Conservation (phyloP, 2,797 vertebrate genomes). For the Bovichtus diacanthus region DNA sequence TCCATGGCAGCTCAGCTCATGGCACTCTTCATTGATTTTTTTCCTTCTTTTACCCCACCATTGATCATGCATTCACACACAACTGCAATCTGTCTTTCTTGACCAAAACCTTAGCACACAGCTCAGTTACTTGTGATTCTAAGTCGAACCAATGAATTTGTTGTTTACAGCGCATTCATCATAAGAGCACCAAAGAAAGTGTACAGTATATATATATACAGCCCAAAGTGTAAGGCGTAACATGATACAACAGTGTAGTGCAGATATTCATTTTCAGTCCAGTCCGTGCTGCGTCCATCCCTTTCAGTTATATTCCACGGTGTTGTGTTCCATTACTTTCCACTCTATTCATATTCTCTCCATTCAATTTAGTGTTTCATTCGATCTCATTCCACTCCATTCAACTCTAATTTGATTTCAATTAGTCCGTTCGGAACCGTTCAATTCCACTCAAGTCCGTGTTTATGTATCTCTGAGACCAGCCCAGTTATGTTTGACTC, state of each 20-base stretch:
- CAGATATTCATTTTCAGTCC: conserved; percentile 65
- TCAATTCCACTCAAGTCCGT: conserved; percentile 32
- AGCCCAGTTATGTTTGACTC: conserved; percentile 70
- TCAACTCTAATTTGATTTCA: conserved; percentile 37
- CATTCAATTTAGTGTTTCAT: conserved; percentile 28
- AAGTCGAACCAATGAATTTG: conserved; percentile 68
- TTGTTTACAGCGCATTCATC: conserved; percentile 77
- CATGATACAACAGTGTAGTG: conserved; percentile 75
- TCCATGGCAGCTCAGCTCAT: neutral
- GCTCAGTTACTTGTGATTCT: conserved; percentile 60
- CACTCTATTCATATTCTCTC: conserved; percentile 25
- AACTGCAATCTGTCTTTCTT: conserved; percentile 54
- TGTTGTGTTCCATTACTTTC: conserved; percentile 30
- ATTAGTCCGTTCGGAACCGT: conserved; percentile 40
- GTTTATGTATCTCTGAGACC: conserved; percentile 71
- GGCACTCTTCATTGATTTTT: conserved; percentile 47
- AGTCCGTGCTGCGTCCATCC: conserved; percentile 45
- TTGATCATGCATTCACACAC: conserved; percentile 30
- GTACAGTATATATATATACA: conserved; percentile 80
- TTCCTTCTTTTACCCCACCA: neutral
- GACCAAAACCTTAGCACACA: conserved; percentile 42
- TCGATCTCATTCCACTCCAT: conserved; percentile 40
- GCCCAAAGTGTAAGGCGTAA: conserved; percentile 74
- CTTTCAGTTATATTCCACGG: conserved; percentile 29
- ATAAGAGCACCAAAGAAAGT: conserved; percentile 79